phyloP scores from a whole-genome alignment of 2,888 invertebrate species.

The Trichacis sp. region DNA sequence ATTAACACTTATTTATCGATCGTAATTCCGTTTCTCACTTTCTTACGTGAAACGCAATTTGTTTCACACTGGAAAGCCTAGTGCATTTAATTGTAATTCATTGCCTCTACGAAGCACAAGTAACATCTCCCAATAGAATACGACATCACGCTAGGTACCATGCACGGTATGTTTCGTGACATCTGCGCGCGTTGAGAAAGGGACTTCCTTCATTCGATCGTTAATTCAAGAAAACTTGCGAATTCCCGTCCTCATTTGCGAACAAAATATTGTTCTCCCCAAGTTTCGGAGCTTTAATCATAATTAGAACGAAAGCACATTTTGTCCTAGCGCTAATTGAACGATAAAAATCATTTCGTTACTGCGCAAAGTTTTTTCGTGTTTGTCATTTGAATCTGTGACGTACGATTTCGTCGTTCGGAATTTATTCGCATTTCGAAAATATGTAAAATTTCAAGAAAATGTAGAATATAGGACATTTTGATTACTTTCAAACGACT shows the following conservation, averaged over 20 bases:
- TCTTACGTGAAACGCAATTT: background rate
- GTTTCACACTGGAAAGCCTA: constrained; percentile 11
- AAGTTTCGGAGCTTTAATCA: constrained; percentile 9
- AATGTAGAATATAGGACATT: no score
- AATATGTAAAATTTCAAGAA: no score
- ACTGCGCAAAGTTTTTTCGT: background rate
- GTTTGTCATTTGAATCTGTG: background rate
- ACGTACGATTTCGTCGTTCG: no score
- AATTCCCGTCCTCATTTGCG: constrained; percentile 23
- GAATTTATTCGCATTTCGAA: no score
- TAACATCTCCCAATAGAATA: constrained; percentile 27
- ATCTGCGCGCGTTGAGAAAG: constrained; percentile 24
- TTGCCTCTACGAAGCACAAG: constrained; percentile 21
- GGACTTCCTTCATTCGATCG: constrained; percentile 32
- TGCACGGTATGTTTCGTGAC: constrained; percentile 37
- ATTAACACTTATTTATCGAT: background rate
- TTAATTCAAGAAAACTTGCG: constrained; percentile 30
- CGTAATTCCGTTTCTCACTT: background rate
- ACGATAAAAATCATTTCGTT: background rate
- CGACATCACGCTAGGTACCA: constrained; percentile 27
- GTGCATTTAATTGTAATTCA: constrained; percentile 30
- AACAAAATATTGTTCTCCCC: constrained; percentile 19
- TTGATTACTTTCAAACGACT: no score
- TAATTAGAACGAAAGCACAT: constrained; percentile 3
- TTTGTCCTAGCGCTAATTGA: background rate